Conservation (phyloP, 2,113 vertebrate genomes). For the Tringa solitaria region DNA sequence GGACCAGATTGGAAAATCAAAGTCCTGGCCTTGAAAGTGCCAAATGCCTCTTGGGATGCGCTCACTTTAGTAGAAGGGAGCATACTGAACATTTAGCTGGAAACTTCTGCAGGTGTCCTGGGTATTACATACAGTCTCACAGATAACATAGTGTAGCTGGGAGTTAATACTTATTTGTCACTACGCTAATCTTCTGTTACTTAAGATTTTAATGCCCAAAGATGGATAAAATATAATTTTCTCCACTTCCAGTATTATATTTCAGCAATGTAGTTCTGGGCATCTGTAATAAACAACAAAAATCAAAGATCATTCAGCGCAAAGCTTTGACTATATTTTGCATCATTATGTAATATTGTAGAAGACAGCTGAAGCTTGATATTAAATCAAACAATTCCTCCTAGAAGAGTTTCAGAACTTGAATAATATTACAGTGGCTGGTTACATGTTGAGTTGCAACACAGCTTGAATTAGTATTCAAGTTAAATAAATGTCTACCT, state of each 20-base stretch:
- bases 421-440: neutral
- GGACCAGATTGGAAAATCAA: neutral
- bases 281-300: neutral
- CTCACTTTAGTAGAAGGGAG: neutral
- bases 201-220: neutral
- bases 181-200: neutral
- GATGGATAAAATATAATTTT: neutral
- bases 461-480: neutral
- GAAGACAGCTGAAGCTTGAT: neutral
- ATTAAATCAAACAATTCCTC: neutral
- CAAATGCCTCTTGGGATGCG: neutral
- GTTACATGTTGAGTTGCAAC: neutral
- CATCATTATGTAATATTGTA: neutral
- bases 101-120: neutral
- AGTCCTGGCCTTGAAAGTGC: neutral
- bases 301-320: neutral
- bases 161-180: neutral
- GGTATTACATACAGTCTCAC: neutral
- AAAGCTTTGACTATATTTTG: neutral
- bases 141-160: neutral
- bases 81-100: neutral
- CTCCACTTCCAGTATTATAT: neutral
- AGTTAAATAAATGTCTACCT: neutral
- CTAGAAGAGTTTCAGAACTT: neutral
- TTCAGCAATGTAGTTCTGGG: neutral